These are phyloP conservation scores for Nasalis larvatus DNA, from an alignment of 2,113 vertebrate species.

Conservation along the genomic window DNA sequence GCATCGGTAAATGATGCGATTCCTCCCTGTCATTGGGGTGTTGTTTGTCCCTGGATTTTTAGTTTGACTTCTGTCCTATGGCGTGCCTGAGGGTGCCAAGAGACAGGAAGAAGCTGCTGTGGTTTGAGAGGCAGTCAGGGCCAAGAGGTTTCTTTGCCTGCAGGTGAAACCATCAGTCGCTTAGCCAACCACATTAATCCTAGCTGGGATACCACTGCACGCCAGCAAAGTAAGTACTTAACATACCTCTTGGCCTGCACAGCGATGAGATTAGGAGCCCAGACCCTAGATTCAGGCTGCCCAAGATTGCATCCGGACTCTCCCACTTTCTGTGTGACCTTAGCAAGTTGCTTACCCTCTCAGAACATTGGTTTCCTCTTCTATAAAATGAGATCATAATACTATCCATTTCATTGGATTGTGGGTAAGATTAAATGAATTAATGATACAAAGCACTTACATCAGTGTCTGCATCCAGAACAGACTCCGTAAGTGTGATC, in stretches of 20 bases:
- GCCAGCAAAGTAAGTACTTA: rapidly evolving
- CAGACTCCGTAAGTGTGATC: rapidly evolving
- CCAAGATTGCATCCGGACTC: neutral
- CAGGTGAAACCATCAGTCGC: neutral
- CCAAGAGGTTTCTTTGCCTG: neutral
- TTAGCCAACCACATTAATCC: neutral
- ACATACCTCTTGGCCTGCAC: neutral
- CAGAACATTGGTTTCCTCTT: neutral
- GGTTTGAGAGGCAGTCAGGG: neutral
- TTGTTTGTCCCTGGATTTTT: neutral
- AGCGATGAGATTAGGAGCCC: neutral
- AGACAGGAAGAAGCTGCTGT: neutral
- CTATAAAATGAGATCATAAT: neutral
- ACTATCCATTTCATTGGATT: neutral
- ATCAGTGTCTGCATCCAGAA: neutral
- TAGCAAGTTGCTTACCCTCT: neutral
- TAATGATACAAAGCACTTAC: neutral
- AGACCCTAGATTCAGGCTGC: neutral
- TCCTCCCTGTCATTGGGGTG: neutral
- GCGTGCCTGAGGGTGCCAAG: neutral
- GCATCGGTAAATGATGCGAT: neutral
- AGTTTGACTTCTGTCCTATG: neutral
- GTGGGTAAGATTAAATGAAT: neutral
- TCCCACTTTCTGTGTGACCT: neutral
- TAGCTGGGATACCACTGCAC: neutral